A percentile compares a stretch with the other conserved stretches of the same genome.
phyloP scores from a whole-genome alignment of 1,140 invertebrate species.

The Cephus cinctus region DNA sequence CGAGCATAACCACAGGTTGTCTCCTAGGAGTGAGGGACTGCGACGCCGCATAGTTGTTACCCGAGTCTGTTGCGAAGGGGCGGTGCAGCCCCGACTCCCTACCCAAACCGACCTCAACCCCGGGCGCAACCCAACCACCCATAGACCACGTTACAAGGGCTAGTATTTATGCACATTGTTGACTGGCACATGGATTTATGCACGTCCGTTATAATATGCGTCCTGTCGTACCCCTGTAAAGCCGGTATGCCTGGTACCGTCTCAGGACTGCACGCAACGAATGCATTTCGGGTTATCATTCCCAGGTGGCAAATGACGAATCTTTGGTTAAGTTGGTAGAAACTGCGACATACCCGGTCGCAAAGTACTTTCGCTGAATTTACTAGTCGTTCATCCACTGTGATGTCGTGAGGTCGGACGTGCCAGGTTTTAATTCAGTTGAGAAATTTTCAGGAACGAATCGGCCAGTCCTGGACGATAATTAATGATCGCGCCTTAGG shows the following conservation, averaged over 20 bases:
- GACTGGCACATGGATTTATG: conserved; percentile 56
- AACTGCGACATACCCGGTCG: too few relatives aligned
- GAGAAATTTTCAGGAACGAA: too few relatives aligned
- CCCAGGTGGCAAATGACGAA: conserved; percentile 1
- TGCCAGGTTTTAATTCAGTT: too few relatives aligned
- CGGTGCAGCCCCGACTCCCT: conserved; percentile 11
- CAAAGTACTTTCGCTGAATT: too few relatives aligned
- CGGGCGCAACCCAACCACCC: conserved; percentile 21
- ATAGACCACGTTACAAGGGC: conserved; percentile 42
- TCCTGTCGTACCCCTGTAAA: conserved; percentile 47
- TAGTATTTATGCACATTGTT: conserved; percentile 58
- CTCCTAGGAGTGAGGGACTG: conserved; percentile 45
- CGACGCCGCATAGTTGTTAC: conserved; percentile 41
- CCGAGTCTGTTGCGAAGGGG: conserved; percentile 19
- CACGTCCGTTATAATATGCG: conserved; percentile 56
- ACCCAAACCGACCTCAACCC: conserved; percentile 12
- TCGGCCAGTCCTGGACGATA: too few relatives aligned
- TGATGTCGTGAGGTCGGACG: too few relatives aligned
- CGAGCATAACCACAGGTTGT: conserved; percentile 47
- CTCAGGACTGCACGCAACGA: conserved; percentile 45
- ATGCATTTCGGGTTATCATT: conserved; percentile 35
- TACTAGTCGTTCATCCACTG: too few relatives aligned
- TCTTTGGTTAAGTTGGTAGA: too few relatives aligned
- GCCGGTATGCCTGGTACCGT: conserved; percentile 47
- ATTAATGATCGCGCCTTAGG: too few relatives aligned